Evolutionary conservation across 2,888 invertebrate genomes (phyloP), one percentile per base, ranked within the genome.

Genomic region (Barypeithes pellucidus): DNA sequence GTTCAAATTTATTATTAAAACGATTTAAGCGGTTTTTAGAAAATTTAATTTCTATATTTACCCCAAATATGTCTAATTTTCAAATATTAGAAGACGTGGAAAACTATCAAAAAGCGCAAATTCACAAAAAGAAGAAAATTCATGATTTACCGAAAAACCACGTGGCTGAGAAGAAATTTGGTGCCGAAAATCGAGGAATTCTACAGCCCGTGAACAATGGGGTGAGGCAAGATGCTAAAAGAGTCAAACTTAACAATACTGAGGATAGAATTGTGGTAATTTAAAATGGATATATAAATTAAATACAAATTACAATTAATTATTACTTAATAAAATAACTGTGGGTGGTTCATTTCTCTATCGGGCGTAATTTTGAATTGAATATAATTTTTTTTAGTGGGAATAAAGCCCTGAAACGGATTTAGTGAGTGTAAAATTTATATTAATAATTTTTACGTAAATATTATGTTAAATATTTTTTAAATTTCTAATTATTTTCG

Each of bases 41-140:
- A 52, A 29, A 29, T 52, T 8, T 29, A 52, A 52, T 52, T 52
- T 52, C 29, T 52, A 52, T 2, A 52, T 14, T n/a, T 52, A 24
- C 52, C 52, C 7, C 14, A 43, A 29, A 76, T 62, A 83, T 83
- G 82, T 79, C 82, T 59, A 75, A 77, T 54, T 82, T 83, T 77
- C 76, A 77, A 62, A 80, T 82, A 72, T 79, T 79, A 62, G 79
- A 82, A 78, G 83, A 83, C 75, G 61, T 74, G 43, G 77, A 77
- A 65, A 77, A 79, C 70, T 71, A 62, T 16, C 61, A 75, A 29
- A 39, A 45, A 57, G 65, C 45, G 67, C 60, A 60, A 12, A 54
- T 39, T 22, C 61, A 61, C 47, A 66, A 67, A 72, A 66, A 47
- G 14, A 74, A 73, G 29, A 66, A 69, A 24, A 22, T 16, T 0